Base-by-base conservation (phyloP, 2,797 vertebrate species). In the Microtus californicus region DNA sequence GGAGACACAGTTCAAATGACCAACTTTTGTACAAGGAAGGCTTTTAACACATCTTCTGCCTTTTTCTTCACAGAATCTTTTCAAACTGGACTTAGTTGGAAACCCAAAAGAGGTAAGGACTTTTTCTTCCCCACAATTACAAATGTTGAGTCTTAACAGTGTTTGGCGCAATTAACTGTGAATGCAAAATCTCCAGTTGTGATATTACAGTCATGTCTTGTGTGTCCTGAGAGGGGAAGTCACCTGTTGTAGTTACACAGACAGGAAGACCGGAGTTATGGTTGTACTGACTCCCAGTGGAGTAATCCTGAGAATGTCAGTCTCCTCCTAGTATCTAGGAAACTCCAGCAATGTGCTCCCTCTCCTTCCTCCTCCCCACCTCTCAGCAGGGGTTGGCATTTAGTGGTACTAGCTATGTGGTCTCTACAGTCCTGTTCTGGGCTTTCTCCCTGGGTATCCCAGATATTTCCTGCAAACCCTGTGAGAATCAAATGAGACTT, bases 71-170 rank as follows among this genome's bases (percentile, higher is more conserved):
- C 94, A 97, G 97, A 97, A 95, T 0, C 77, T 95, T 83, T 71
- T 94, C 1, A 0, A 0, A 1, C 0, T 95, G 10, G 80, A 95
- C 48, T 69, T 95, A 0, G 1, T 12, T 54, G 97, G 87, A 93
- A 94, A 97, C 6, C 71, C 97, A 31, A 88, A 21, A 94, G 45
- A 97, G 97, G 97, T 97, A 97, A 97, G 94, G 4, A 89, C 8
- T 21, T 25, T 0, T 48, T 74, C 27, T 29, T 1, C 25, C 93
- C 51, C 40, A 3, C 65, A 4, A 59, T 87, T 82, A 23, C 0
- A 34, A 2, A 13, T n/a, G 71, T 74, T 37, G 21, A 82, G 40
- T 65, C 45, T 87, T 71, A 63, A 76, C 0, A 21, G 0, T 4
- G n/a, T 87, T 69, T 85, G 69, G 27, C 13, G 34, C 25, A 12